Evolutionary conservation across 2,888 invertebrate species (phyloP), one percentile per base, ranked within the genome.

Genomic region (Beris chalybata): DNA sequence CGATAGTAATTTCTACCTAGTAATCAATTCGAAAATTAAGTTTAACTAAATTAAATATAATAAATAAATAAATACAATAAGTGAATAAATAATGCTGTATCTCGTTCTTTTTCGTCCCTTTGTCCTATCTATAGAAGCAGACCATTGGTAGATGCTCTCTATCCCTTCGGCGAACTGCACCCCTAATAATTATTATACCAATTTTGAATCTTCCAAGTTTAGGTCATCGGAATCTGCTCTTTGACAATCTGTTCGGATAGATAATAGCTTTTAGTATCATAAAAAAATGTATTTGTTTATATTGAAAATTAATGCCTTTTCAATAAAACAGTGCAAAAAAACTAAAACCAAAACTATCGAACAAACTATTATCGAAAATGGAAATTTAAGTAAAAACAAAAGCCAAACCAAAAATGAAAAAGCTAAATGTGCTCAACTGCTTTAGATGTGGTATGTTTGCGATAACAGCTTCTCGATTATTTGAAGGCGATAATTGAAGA

Each of bases 231-330:
- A 38, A 71, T 70, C 48, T 71, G 69, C 30, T 70, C 70, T 56
- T 72, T 58, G 22, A 71, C 70, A 74, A 89, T 86, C 90, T 90
- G 43, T 29, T 31, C 3, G 31, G 12, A 48, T 1, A 48, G 15
- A 85, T 71, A 87, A 86, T 7, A 38, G 38, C 38, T 38, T 38
- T 38, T 38, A 38, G 9, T 38, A 71, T 76, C 70, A 73, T 73
- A 70, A 67, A 57, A 55, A 64, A 31, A 38, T 2, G 9, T 48
- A 48, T 48, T 48, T 15, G 5, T 64, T 48, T 50, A 63, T 57
- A 69, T 48, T 64, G 7, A 45, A 6, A 64, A 59, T 52, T 48
- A 30, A 13, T n/a, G n/a, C n/a, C n/a, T n/a, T n/a, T n/a, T n/a
- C n/a, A n/a, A n/a, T n/a, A 52, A 68, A 56, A 61, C 3, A 22